Conservation (phyloP, 2,113 vertebrate genomes). For the Actenoides hombroni region DNA sequence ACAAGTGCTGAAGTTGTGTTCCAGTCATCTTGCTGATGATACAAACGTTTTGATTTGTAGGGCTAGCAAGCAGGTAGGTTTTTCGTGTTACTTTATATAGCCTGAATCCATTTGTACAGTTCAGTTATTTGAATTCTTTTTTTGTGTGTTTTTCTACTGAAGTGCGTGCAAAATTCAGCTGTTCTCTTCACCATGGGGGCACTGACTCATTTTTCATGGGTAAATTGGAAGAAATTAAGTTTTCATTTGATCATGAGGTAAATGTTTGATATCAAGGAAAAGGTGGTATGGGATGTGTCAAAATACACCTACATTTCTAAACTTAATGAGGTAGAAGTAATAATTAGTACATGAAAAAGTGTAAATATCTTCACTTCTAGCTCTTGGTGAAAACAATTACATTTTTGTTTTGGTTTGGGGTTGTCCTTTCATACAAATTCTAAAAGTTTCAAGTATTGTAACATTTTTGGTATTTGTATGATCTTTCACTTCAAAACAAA, state of each 20-base stretch:
- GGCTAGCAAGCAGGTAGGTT: neutral
- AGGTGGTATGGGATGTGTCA: neutral
- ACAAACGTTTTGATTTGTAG: neutral
- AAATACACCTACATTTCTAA: neutral
- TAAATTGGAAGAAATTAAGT: neutral
- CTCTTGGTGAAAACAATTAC: neutral
- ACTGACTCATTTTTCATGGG: neutral
- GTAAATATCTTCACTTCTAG: neutral
- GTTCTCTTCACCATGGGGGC: neutral
- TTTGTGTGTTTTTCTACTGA: neutral
- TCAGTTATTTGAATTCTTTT: neutral
- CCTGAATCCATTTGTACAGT: neutral
- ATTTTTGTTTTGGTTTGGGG: neutral
- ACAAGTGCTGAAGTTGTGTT: neutral
- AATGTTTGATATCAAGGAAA: neutral
- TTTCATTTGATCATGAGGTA: neutral
- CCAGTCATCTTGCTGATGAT: neutral
- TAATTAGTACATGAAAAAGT: neutral
- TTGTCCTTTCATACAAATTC: neutral
- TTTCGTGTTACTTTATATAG: neutral
- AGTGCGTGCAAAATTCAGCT: neutral
- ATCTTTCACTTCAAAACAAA: neutral
- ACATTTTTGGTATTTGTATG: neutral
- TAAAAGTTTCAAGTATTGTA: neutral
- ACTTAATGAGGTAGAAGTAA: neutral